Conservation (phyloP, 2,113 vertebrate species). For the Zosterops japonicus region DNA sequence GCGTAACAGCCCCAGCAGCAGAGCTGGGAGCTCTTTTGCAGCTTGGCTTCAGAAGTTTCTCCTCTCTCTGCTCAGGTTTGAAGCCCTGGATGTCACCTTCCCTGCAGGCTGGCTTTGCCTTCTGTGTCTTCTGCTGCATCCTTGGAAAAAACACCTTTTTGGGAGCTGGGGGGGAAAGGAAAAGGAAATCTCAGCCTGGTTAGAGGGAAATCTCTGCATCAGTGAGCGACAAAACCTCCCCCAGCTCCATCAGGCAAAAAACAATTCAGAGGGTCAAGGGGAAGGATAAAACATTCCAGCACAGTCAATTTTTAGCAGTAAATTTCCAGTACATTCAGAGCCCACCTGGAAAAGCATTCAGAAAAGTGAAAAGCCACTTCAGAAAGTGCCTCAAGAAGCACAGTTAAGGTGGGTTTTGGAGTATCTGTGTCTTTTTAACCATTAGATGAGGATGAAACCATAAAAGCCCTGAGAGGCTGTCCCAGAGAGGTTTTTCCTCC, state of each 20-base stretch:
- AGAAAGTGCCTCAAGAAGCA: not conserved
- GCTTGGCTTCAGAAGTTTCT: not conserved
- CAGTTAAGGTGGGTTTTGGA: not conserved
- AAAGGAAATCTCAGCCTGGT: not conserved
- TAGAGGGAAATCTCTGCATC: not conserved
- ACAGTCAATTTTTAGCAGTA: not conserved
- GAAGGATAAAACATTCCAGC: not conserved
- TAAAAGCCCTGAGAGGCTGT: not conserved
- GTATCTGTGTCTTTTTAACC: not conserved
- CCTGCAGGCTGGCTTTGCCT: not conserved
- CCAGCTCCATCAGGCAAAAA: not conserved
- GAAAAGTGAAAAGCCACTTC: not conserved
- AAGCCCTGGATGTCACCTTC: not conserved
- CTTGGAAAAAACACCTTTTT: not conserved
- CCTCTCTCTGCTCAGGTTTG: not conserved
- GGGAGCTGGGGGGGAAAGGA: accelerated
- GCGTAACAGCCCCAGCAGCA: not conserved
- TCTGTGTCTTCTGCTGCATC: not conserved
- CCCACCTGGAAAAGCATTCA: not conserved
- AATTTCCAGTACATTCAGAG: not conserved
- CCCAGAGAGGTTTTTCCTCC: not conserved
- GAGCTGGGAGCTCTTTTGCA: accelerated
- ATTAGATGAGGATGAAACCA: not conserved
- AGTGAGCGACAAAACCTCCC: not conserved
- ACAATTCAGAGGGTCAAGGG: accelerated